These are phyloP conservation scores for Nomada goodeniana DNA, from an alignment of 2,888 invertebrate species.

Conservation along the genomic window DNA sequence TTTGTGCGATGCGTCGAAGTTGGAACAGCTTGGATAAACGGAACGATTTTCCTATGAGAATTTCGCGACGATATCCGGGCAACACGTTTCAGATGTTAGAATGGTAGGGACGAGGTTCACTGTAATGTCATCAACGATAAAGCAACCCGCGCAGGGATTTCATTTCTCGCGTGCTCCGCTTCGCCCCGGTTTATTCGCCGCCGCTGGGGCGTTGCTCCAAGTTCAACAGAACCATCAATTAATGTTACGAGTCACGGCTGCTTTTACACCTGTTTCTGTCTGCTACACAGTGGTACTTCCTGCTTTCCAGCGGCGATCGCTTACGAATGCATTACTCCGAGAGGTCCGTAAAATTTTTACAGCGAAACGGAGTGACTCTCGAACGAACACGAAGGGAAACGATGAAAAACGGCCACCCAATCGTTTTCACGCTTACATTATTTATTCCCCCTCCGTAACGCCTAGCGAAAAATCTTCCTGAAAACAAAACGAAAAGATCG, in stretches of 20 bases:
- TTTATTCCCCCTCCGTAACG: too few species aligned
- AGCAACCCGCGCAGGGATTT: constrained; percentile 9
- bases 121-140: constrained; percentile 8
- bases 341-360: too few species aligned
- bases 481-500: neutral
- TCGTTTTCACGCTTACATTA: too few species aligned
- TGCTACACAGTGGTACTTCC: neutral
- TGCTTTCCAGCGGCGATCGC: neutral
- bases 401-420: too few species aligned
- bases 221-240: constrained; percentile 19
- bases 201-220: neutral
- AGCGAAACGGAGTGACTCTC: too few species aligned
- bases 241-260: constrained; percentile 18
- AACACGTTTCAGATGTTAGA: too few species aligned
- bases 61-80: too few species aligned
- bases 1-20: too few species aligned
- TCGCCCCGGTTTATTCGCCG: constrained; percentile 21
- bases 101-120: neutral
- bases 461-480: neutral
- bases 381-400: too few species aligned
- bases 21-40: too few species aligned
- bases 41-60: too few species aligned
- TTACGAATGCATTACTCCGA: neutral
- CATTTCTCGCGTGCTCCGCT: neutral
- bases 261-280: neutral